Base-by-base conservation (phyloP, 2,797 vertebrate genomes). In the Lateolabrax maculatus region DNA sequence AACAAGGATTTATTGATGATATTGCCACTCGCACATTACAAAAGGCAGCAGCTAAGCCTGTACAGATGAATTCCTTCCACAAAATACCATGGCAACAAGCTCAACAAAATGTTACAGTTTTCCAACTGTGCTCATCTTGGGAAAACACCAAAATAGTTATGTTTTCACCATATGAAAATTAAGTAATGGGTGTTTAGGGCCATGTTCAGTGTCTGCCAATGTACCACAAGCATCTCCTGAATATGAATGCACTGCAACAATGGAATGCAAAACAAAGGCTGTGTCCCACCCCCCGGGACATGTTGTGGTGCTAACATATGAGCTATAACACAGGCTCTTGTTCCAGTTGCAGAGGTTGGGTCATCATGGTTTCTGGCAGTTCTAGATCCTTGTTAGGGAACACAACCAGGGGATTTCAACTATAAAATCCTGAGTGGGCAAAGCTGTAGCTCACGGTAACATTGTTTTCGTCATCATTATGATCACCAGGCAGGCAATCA, bases 401-500 rank as follows among this genome's bases (percentile, higher is more conserved):
- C 36, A 71, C 25, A 53, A 37, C 36, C 25, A 2, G 10, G 6
- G 39, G 29, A 23, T 55, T 44, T 77, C 63, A 36, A 70, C 61
- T 48, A 23, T 67, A n/a, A 71, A 80, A 73, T 63, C 44, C 36
- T 44, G 41, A 39, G 41, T 8, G 43, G 44, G 39, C 58, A n/a
- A 36, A 62, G 34, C 63, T 15, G 36, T n/a, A 52, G 53, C 82
- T 68, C 39, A 19, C 4, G 37, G 66, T 78, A 41, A 61, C 3
- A 3, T 29, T 67, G 46, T 72, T 75, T 57, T 79, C 25, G 25
- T 23, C 29, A 13, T 65, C 36, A 37, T 68, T 62, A 60, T 82
- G 60, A 86, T 84, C 81, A 79, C 73, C 71, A 46, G 68, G 71
- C 57, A 41, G 46, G 75, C 71, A 87, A 91, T 91, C 74, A 88